Evolutionary conservation across 2,888 invertebrate genomes (phyloP), one percentile per base, ranked within the genome.

Genomic region (Ryuthela nishihirai): DNA sequence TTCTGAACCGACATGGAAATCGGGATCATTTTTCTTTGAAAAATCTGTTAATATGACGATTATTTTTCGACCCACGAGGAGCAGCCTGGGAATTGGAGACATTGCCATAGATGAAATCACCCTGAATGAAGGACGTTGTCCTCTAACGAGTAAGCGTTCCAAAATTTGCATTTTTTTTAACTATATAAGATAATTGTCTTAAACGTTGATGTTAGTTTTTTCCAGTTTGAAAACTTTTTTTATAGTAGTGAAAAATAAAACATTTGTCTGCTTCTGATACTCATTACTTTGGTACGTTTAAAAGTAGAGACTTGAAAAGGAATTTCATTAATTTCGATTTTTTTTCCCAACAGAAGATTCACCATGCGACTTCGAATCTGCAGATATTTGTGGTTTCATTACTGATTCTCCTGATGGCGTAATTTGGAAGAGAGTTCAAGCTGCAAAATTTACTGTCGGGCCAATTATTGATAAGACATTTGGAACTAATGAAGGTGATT

Each of bases 51-150:
- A 63, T 26, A 38, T 43, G 24, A 39, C 36, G 6, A 34, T 60
- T 9, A 21, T 60, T 12, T 15, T 63, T 7, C 38, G 39, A 25
- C 52, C 52, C 2, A 42, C 20, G 3, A 38, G 52, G 15, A 43
- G n/a, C 15, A n/a, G 25, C 9, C 18, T 47, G 9, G 47, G 34
- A n/a, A 21, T 56, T 12, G 64, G 64, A 20, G 62, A 59, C 21
- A 56, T 65, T 35, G 65, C 65, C 12, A 9, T 65, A 7, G 65
- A 65, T 44, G 65, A 65, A 34, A 40, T 65, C 4, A 10, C 18
- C 15, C 26, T 65, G 6, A 50, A 45, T 24, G 44, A 17, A 4
- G 64, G 64, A 29, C 9, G 43, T 10, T 65, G 65, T 39, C 59
- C 54, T 5, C n/a, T 52, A 4, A n/a, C 43, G 1, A 50, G 63